These are phyloP conservation scores for Morphnarchus princeps DNA, from an alignment of 2,113 vertebrate species.

Conservation along the genomic window DNA sequence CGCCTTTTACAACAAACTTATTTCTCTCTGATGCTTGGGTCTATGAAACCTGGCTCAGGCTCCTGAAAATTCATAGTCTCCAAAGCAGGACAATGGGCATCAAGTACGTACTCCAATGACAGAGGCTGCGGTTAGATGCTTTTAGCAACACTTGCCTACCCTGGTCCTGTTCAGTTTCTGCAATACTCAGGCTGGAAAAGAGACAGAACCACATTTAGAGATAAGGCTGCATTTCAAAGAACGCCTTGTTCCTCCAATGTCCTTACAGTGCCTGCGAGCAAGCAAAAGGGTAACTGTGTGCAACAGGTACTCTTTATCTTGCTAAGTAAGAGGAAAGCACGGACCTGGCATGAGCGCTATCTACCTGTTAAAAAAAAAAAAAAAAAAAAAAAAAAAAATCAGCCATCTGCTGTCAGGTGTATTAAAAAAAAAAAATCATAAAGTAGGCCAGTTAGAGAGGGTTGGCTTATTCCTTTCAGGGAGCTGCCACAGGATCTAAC, in stretches of 20 bases:
- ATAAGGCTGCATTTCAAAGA: conserved; percentile 29
- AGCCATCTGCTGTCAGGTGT: neutral
- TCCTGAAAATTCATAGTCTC: neutral
- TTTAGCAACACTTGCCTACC: neutral
- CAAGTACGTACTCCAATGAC: neutral
- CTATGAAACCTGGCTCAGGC: neutral
- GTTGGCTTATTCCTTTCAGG: neutral
- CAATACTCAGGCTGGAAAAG: neutral
- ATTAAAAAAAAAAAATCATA: neutral
- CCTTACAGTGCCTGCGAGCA: neutral
- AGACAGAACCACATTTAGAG: neutral
- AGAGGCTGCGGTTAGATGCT: neutral
- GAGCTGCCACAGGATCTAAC: neutral
- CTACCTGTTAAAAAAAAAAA: neutral
- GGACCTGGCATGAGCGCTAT: neutral
- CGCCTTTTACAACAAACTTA: neutral
- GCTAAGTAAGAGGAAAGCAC: neutral
- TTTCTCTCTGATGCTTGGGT: neutral
- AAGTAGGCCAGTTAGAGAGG: neutral
- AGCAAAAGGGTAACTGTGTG: neutral
- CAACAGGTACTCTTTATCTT: neutral
- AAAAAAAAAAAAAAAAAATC: neutral
- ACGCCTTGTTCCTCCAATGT: neutral
- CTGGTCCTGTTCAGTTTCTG: neutral
- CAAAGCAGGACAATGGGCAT: neutral